Base-by-base conservation (phyloP, 2,888 invertebrate species). In the Rosalia funebris region DNA sequence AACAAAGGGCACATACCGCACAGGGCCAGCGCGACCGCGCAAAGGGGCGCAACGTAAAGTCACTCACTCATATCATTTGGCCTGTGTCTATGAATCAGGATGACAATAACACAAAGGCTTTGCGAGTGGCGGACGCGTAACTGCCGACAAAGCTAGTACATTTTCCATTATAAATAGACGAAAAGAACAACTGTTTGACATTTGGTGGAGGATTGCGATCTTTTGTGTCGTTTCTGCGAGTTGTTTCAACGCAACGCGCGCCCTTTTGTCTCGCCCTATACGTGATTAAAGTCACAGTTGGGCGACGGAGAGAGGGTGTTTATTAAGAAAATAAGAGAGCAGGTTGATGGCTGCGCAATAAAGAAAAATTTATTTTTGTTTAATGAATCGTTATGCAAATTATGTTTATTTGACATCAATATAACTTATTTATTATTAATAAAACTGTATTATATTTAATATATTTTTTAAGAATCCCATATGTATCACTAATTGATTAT, bases 131-230 rank as follows among this genome's bases (percentile, higher is more conserved):
- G 20, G 12, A 52, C 45, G 44, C 57, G 48, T 45, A 50, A 52
- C 14, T 16, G 45, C 47, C 36, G 31, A 47, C 57, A 47, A 41
- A 41, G 45, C 57, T 44, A 36, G 45, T 17, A 47, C 44, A 48
- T 50, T 60, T 59, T 44, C 57, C 37, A 60, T 57, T 57, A 60
- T 44, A 62, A 62, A 58, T 60, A 53, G 47, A 53, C 62, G 60
- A 65, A 66, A 65, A 62, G 66, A 62, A 65, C 67, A 66, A 70
- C 65, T 59, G 63, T 66, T 66, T 66, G 68, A 70, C 68, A 68
- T 70, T 68, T 65, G 65, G 62, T 55, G 44, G 57, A 60, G 62
- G 60, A 66, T 52, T 60, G 63, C 60, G 62, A 63, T 65, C 67
- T 71, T 67, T 71, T 69, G 68, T 71, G 42, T 63, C 19, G 50